phyloP scores from a whole-genome alignment of 2,113 vertebrate genomes.

The Anser brachyrhynchus region DNA sequence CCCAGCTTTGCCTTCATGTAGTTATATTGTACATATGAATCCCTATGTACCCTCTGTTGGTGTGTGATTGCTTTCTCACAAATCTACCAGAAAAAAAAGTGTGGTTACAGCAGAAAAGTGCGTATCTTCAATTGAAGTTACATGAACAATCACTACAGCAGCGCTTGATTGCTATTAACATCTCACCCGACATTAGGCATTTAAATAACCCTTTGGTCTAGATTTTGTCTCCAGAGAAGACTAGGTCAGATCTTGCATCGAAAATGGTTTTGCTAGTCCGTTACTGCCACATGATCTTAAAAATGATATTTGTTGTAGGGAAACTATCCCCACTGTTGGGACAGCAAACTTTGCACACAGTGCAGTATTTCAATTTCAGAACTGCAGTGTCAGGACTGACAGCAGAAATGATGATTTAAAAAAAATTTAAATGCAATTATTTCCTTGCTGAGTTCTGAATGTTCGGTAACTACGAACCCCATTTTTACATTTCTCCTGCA shows the following conservation, averaged over 20 bases:
- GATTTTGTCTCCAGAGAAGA: neutral
- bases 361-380: neutral
- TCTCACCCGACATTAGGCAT: neutral
- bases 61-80: neutral
- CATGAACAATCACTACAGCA: neutral
- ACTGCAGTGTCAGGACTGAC: neutral
- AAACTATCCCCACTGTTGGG: neutral
- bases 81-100: neutral
- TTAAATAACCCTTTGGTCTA: neutral
- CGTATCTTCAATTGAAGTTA: neutral
- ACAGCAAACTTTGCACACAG: neutral
- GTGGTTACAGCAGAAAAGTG: neutral
- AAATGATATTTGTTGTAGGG: neutral
- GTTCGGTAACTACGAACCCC: neutral
- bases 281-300: neutral
- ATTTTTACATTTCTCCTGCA: neutral
- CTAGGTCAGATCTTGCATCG: neutral
- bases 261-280: conserved; percentile 8
- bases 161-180: neutral
- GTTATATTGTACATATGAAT: neutral
- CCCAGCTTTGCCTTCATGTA: neutral
- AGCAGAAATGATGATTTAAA: neutral
- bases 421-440: neutral
- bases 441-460: neutral
- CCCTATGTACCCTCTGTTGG: fast-evolving